Evolutionary conservation across 1,140 invertebrate species (phyloP).

Genomic region (Achroia grisella): DNA sequence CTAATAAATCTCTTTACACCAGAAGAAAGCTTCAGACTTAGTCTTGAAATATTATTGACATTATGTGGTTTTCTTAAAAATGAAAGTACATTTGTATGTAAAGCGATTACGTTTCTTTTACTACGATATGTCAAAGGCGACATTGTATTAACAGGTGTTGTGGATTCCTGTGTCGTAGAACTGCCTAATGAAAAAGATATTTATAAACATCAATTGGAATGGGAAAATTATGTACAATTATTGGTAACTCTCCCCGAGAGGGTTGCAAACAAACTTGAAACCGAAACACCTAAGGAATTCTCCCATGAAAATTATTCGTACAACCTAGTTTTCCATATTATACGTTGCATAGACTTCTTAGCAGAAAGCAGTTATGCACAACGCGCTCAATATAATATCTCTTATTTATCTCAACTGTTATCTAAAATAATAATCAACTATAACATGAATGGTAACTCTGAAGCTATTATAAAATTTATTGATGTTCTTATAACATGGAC

Average conservation of each 20-base stretch:
- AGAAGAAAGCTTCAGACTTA: constrained; percentile 70
- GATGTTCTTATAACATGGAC: constrained; percentile 46
- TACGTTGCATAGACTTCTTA: constrained; percentile 76
- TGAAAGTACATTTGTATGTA: constrained; percentile 27
- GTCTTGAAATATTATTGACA: constrained; percentile 68
- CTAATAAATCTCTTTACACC: constrained; percentile 67
- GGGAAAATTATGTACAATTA: constrained; percentile 76
- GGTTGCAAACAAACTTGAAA: constrained; percentile 78
- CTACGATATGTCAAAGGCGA: constrained; percentile 75
- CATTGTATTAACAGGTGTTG: constrained; percentile 68
- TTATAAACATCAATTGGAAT: constrained; percentile 35
- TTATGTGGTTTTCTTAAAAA: constrained; percentile 69
- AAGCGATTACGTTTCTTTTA: constrained; percentile 58
- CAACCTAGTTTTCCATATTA: constrained; percentile 76
- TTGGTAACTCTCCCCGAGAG: constrained; percentile 78
- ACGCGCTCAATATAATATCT: constrained; percentile 56
- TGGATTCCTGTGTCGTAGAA: constrained; percentile 33
- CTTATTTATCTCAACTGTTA: constrained; percentile 73
- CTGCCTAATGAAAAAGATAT: constrained; percentile 5
- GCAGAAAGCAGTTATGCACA: constrained; percentile 53
- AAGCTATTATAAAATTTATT: constrained; percentile 59
- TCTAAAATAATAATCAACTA: constrained; percentile 77
- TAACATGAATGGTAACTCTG: constrained; percentile 54
- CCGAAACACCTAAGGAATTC: constrained; percentile 75
- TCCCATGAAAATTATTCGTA: constrained; percentile 74